A percentile compares a stretch with the other conserved stretches of the same genome.
Evolutionary conservation across 2,113 vertebrate genomes (phyloP).

Genomic region (Morone saxatilis): DNA sequence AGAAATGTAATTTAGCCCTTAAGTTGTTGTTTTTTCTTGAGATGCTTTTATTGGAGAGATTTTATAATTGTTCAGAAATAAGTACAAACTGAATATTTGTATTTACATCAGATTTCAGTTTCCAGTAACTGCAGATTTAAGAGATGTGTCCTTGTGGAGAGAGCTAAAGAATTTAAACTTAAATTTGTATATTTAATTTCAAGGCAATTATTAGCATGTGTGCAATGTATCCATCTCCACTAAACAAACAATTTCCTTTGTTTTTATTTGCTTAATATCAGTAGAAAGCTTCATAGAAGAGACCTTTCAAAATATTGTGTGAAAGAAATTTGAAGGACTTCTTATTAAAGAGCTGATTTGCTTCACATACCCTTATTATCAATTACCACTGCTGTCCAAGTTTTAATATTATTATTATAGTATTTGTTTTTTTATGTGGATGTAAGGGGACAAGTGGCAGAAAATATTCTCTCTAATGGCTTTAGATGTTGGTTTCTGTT

Average conservation of each 20-base stretch:
- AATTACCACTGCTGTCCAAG: neutral
- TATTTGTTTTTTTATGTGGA: conserved; percentile 21
- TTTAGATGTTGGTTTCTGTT: conserved; percentile 21
- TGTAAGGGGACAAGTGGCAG: neutral
- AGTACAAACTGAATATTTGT: conserved; percentile 20
- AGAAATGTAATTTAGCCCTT: conserved; percentile 27
- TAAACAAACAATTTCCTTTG: neutral
- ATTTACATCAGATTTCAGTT: neutral
- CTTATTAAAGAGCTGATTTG: conserved; percentile 16
- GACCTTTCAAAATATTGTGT: neutral
- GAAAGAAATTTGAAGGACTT: conserved; percentile 10
- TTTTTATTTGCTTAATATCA: conserved; percentile 22
- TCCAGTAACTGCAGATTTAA: neutral
- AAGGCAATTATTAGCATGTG: neutral
- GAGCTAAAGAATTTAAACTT: neutral
- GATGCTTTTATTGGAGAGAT: conserved; percentile 12
- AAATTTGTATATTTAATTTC: conserved; percentile 7
- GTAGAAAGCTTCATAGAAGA: neutral
- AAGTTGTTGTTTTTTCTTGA: conserved; percentile 10
- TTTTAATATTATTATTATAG: conserved; percentile 1
- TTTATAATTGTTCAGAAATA: conserved; percentile 13
- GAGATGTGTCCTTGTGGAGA: neutral
- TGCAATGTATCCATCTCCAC: neutral
- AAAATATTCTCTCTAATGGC: conserved; percentile 1
- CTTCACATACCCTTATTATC: neutral